Conservation (phyloP, 2,797 vertebrate species). For the Gymnopithys bicolor region DNA sequence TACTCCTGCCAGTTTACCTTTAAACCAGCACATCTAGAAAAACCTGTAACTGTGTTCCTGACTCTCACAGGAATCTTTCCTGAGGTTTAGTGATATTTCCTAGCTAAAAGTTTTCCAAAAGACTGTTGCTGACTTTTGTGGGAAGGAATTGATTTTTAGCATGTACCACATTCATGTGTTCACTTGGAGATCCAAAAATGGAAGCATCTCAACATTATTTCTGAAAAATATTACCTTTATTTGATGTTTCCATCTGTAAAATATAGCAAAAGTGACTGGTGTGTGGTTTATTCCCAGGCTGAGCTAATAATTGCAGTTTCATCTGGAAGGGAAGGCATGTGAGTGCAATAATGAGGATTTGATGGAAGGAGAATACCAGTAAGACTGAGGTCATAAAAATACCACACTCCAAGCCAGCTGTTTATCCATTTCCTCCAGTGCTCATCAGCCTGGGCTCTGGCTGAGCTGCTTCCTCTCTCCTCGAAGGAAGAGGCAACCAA, state of each 20-base stretch:
- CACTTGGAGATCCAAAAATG: neutral
- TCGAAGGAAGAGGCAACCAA: no score
- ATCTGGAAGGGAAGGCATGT: no score
- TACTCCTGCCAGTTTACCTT: no score
- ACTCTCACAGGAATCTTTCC: neutral
- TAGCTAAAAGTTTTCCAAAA: neutral
- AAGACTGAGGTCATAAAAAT: no score
- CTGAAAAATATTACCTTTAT: neutral
- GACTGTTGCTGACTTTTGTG: neutral
- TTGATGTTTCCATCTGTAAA: neutral
- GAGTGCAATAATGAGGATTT: no score
- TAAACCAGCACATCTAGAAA: neutral
- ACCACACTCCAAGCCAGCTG: no score
- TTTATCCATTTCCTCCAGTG: no score
- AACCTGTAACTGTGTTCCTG: neutral
- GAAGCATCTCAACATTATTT: neutral
- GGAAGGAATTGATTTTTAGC: neutral
- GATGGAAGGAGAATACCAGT: no score
- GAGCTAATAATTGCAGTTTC: no score
- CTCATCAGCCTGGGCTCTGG: no score
- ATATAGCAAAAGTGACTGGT: neutral
- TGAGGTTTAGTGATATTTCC: neutral
- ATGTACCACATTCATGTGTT: neutral
- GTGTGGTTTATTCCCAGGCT: no score
- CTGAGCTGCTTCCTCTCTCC: no score